Conservation (phyloP, 2,888 invertebrate species). For the Scrobipalpa atriplicella region DNA sequence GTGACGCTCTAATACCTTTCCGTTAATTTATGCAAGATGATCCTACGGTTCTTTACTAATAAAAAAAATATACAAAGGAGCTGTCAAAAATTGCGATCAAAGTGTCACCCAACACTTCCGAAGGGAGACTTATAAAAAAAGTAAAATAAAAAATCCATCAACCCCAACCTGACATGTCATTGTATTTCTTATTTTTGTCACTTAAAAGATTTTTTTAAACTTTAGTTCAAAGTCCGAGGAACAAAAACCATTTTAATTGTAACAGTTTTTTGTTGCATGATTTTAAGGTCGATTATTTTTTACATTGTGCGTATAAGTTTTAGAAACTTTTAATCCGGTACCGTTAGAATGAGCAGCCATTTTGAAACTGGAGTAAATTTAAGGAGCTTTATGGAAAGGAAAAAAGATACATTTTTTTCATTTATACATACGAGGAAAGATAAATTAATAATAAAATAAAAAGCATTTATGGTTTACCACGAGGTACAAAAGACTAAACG, state of each 20-base stretch:
- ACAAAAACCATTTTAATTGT: conserved; percentile 80
- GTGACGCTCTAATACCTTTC: conserved; percentile 56
- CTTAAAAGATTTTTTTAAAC: conserved; percentile 68
- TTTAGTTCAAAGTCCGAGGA: conserved; percentile 62
- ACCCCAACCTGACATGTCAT: conserved; percentile 78
- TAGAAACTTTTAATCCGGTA: conserved; percentile 38
- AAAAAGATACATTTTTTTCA: background rate
- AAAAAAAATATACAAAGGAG: conserved; percentile 65
- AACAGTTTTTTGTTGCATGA: conserved; percentile 75
- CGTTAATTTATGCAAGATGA: conserved; percentile 81
- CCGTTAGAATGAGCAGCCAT: conserved; percentile 10
- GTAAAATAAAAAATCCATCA: conserved; percentile 57
- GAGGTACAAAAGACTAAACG: background rate
- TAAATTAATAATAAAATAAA: too few species aligned
- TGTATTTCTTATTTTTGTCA: conserved; percentile 77
- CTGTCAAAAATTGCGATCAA: conserved; percentile 75
- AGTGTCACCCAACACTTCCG: conserved; percentile 75
- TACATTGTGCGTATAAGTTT: conserved; percentile 55
- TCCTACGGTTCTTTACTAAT: conserved; percentile 53
- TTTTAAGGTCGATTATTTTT: conserved; percentile 80
- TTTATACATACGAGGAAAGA: too few species aligned
- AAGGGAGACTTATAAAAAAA: conserved; percentile 50
- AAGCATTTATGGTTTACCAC: background rate
- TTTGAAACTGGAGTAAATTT: background rate
- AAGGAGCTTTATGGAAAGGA: background rate